Base-by-base conservation (phyloP, 1,140 invertebrate species). In the Odontomachus brunneus region DNA sequence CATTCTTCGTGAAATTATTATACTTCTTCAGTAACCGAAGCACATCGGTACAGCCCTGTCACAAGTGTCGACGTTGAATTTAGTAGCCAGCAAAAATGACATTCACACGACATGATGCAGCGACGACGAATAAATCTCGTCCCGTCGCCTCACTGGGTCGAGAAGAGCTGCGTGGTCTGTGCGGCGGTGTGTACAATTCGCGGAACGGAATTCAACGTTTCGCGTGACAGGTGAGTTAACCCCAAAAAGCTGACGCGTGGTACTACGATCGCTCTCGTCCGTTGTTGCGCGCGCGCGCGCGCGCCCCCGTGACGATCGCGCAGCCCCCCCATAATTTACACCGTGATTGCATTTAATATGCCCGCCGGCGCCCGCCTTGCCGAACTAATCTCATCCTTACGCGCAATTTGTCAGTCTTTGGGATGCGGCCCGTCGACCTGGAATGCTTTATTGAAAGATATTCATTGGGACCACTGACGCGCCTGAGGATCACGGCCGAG, bases 381-480 rank as follows among this genome's bases (percentile, higher is more conserved):
- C 63, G 38, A 22, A 55, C 51, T n/a, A 60, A 66, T 44, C 9
- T 17, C 49, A n/a, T 26, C 22, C n/a, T 44, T 66, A 29, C 63
- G 51, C 62, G 33, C 48, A 38, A 67, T 22, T 44, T 29, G 4
- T 67, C 60, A 14, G 29, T 24, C 49, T 26, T 17, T 1, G 44
- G 24, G 9, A 63, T 17, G 33, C 22, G 29, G 17, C 49, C 15
- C 17, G 29, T n/a, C 63, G 62, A 22, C 22, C 65, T 71, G 65
- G 51, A 80, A 80, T 71, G 33, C 22, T 80, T 80, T 80, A 80
- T 80, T 80, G 38, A 80, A 80, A 80, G 69, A 69, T 67, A 22
- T 44, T 71, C 75, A 71, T 80, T 65, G 38, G 0, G 33, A 29
- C 29, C 33, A 22, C 44, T 24, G 29, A 53, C 33, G 15, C 38